phyloP scores from a whole-genome alignment of 2,113 vertebrate genomes.

The Typhlomys cinereus region DNA sequence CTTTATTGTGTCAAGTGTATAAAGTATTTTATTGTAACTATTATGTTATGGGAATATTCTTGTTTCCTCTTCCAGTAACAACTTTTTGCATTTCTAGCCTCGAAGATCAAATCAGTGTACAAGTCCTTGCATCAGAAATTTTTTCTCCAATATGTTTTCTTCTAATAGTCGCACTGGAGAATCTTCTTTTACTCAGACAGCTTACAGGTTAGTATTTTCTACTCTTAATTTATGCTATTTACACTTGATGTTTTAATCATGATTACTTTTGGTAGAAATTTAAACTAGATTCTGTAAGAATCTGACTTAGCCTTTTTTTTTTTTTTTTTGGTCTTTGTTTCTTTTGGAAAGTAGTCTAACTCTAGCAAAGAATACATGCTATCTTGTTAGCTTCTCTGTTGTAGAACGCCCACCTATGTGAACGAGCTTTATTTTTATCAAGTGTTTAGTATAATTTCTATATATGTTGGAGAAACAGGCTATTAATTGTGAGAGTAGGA shows the following conservation, averaged over 20 bases:
- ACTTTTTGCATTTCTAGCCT: conserved; percentile 80
- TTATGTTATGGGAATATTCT: conserved; percentile 21
- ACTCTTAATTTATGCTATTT: conserved; percentile 35
- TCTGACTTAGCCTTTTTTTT: neutral
- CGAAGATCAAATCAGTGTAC: conserved; percentile 82
- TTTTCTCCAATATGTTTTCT: conserved; percentile 74
- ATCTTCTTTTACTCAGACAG: conserved; percentile 75
- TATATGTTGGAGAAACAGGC: neutral
- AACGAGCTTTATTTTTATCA: conserved; percentile 17
- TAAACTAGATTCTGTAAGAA: conserved; percentile 8
- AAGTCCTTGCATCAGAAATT: conserved; percentile 79
- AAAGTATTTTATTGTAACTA: conserved; percentile 1
- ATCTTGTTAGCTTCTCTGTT: neutral
- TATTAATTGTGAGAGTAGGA: neutral
- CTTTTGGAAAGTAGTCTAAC: conserved; percentile 9
- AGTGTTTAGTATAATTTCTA: conserved; percentile 2
- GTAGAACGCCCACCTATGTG: neutral
- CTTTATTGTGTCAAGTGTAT: neutral
- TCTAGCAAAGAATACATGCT: neutral
- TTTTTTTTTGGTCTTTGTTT: too few species aligned
- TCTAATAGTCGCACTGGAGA: conserved; percentile 77
- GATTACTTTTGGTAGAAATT: conserved; percentile 52
- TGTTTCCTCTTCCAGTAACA: conserved; percentile 62
- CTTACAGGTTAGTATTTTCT: conserved; percentile 84
- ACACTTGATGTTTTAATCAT: conserved; percentile 24